Evolutionary conservation across 2,113 vertebrate species (phyloP).

Genomic region (Casuarius casuarius): DNA sequence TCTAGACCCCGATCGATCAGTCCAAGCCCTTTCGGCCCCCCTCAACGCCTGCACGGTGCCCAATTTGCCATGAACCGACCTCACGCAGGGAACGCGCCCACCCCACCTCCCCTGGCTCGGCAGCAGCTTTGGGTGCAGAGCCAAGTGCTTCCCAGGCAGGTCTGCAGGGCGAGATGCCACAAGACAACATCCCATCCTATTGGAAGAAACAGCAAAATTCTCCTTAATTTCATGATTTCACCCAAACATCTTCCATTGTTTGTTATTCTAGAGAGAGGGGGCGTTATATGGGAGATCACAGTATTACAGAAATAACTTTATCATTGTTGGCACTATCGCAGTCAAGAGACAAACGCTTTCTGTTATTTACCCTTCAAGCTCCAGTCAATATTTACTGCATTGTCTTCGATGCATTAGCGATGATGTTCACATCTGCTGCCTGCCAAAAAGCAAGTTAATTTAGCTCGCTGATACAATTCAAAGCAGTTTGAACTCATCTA

Average conservation of each 20-base stretch:
- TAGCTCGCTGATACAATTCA: conserved; percentile 12
- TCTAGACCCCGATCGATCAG: neutral
- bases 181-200: neutral
- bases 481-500: neutral
- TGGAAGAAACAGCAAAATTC: neutral
- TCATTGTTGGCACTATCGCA: neutral
- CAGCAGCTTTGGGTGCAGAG: rapidly evolving
- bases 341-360: neutral
- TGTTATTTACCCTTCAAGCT: neutral
- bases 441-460: conserved; percentile 54
- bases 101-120: rapidly evolving
- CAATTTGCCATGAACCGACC: neutral
- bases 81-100: neutral
- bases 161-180: neutral
- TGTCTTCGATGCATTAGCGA: neutral
- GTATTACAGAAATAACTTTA: neutral
- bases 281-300: neutral
- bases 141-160: neutral
- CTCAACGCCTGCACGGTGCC: rapidly evolving
- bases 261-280: neutral
- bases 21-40: neutral
- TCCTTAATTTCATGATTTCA: neutral
- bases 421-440: neutral
- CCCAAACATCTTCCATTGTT: neutral
- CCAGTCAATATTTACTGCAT: neutral